Conservation (phyloP, 2,888 invertebrate species). For the Blastobasis lacticolella region DNA sequence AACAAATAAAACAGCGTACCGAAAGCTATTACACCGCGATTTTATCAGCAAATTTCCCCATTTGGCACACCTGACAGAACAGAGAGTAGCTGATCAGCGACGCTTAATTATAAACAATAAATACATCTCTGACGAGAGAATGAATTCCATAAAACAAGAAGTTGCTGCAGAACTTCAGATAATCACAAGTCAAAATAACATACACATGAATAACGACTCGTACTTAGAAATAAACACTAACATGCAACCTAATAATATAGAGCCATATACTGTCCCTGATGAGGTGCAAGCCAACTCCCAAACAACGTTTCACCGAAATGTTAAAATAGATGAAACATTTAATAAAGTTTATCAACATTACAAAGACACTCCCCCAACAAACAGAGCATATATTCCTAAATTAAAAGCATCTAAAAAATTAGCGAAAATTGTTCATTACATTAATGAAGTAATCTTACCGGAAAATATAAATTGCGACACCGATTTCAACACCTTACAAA, state of each 20-base stretch:
- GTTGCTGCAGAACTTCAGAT: neutral
- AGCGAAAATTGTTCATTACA: slow-evolving; percentile 5
- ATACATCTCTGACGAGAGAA: slow-evolving; percentile 2
- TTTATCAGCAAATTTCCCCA: slow-evolving; percentile 6
- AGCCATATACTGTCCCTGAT: no score
- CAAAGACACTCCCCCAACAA: neutral
- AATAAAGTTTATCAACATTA: neutral
- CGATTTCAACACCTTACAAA: slow-evolving; percentile 5
- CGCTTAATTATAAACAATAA: slow-evolving; percentile 11
- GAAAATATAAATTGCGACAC: neutral
- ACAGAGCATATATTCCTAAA: slow-evolving; percentile 9
- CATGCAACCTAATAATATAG: no score
- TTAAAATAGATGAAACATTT: slow-evolving; percentile 5
- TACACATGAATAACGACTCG: neutral
- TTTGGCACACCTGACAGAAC: slow-evolving; percentile 10
- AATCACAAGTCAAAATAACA: neutral
- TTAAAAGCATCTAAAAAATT: slow-evolving; percentile 10
- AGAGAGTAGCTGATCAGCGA: slow-evolving; percentile 12
- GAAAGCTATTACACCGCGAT: slow-evolving; percentile 6
- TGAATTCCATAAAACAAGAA: slow-evolving; percentile 1
- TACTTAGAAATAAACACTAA: no score
- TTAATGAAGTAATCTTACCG: slow-evolving; percentile 6
- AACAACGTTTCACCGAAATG: neutral
- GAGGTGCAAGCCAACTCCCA: neutral
- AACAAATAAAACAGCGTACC: slow-evolving; percentile 6